A percentile compares a stretch with the other conserved stretches of the same genome.
Evolutionary conservation across 2,113 vertebrate genomes (phyloP).

Genomic region (Conger conger): DNA sequence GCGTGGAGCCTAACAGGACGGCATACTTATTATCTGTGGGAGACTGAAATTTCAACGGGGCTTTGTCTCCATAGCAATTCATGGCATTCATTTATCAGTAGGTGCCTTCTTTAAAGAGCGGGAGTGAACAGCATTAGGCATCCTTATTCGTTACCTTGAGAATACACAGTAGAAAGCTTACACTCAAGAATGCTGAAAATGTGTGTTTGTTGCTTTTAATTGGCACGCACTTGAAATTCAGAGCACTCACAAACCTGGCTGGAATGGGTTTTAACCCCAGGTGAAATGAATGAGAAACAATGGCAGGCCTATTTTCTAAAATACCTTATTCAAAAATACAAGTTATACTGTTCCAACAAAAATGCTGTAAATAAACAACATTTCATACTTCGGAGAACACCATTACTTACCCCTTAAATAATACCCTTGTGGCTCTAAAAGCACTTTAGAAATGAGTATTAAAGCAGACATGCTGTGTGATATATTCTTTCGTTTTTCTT

Average conservation of each 20-base stretch:
- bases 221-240: conserved; percentile 53
- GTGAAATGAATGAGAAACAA: neutral
- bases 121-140: conserved; percentile 29
- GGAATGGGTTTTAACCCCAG: conserved; percentile 30
- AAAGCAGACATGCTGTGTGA: conserved; percentile 1
- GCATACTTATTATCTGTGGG: conserved; percentile 54
- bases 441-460: neutral
- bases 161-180: conserved; percentile 43
- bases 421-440: neutral
- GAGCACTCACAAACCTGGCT: conserved; percentile 41
- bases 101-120: conserved; percentile 48
- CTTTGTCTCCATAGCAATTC: conserved; percentile 43
- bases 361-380: conserved; percentile 3
- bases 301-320: neutral
- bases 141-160: conserved; percentile 34
- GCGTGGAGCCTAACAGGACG: conserved; percentile 38
- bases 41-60: conserved; percentile 58
- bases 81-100: conserved; percentile 50
- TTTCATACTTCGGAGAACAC: neutral
- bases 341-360: neutral
- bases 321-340: neutral
- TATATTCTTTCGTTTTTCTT: conserved; percentile 12
- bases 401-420: neutral
- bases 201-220: conserved; percentile 53
- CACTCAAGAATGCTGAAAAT: conserved; percentile 9